Base-by-base conservation (phyloP, 2,797 vertebrate genomes). In the Coendou prehensilis region DNA sequence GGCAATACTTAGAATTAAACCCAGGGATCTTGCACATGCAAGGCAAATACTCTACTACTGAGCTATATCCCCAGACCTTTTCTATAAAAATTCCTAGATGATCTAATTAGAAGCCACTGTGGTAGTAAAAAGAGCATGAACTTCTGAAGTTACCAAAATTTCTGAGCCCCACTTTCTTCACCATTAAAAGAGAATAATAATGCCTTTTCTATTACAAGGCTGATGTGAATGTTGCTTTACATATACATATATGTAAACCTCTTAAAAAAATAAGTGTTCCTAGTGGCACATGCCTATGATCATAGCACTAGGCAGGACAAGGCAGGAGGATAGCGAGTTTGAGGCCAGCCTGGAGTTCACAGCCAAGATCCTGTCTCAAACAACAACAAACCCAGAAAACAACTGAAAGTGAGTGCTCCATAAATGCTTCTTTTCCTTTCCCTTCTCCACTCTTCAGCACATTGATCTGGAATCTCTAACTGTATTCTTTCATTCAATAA, bases 81-180 rank as follows among this genome's bases (percentile, higher is more conserved):
- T 87, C 69, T 63, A 64, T 56, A 63, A 94, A 92, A 92, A 94
- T 67, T 88, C 73, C 67, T 92, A 47, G 84, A n/a, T 30, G 54
- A 93, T 86, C 33, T 94, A 93, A 78, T 54, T 61, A 69, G 75
- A 86, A 94, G 61, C 30, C 52, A 86, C 0, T 82, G 3, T 52
- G 28, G 11, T 86, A 95, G 37, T 90, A 71, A 87, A 87, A 89
- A 93, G 1, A 93, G 61, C 23, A 75, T 23, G 20, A 87, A 13
- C 18, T 95, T 86, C 41, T 89, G 64, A 92, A 75, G 69, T 86
- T 50, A 79, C 22, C 80, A 78, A 79, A 78, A 57, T 22, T 85
- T 90, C 41, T 84, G 57, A 52, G 26, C 4, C 52, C 52, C 57
- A 52, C 26, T 54, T 95, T 93, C 76, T 61, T 54, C 41, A 67